A percentile compares a stretch with the other conserved stretches of the same genome.
Evolutionary conservation across 64 coral and sea anemone species (phyloP).

Genomic region (Pachyseris speciosa): DNA sequence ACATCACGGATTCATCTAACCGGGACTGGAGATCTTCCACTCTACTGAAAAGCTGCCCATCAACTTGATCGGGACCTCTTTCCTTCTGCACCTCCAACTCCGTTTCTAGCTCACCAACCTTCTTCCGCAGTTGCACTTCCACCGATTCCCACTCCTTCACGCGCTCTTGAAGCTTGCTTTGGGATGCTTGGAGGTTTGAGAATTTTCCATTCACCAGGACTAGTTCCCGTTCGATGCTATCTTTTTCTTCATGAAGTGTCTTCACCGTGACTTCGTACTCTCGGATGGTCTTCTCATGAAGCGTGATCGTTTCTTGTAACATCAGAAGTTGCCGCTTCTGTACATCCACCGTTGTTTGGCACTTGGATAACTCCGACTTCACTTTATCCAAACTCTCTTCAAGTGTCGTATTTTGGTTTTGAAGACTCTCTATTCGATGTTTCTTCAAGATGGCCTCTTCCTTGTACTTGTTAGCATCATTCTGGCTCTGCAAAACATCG

Average conservation of each 20-base stretch:
- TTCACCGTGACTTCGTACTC: constrained; percentile 38
- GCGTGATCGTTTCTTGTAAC: constrained; percentile 48
- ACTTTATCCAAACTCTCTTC: constrained; percentile 58
- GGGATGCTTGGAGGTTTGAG: constrained; percentile 16
- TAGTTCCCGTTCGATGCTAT: constrained; percentile 45
- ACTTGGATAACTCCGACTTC: constrained; percentile 34
- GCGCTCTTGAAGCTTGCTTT: constrained; percentile 55
- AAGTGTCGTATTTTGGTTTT: constrained; percentile 30
- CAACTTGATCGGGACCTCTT: constrained; percentile 49
- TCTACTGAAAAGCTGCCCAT: constrained; percentile 61
- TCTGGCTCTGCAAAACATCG: constrained; percentile 64
- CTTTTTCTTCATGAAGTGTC: constrained; percentile 30
- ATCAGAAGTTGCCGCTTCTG: constrained; percentile 30
- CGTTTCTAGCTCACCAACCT: constrained; percentile 44
- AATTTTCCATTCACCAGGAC: constrained; percentile 38
- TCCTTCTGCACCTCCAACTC: constrained; percentile 59
- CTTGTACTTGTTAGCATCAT: constrained; percentile 59
- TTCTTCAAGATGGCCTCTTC: constrained; percentile 65
- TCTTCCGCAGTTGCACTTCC: constrained; percentile 64
- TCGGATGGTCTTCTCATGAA: constrained; percentile 50
- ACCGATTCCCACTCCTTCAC: constrained; percentile 81
- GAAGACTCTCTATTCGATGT: constrained; percentile 57
- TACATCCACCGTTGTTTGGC: constrained; percentile 56
- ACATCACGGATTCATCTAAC: constrained; percentile 49
- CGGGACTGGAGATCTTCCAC: constrained; percentile 79